Conservation (phyloP, 2,888 invertebrate species). For the Brachynemurus nebulosus region DNA sequence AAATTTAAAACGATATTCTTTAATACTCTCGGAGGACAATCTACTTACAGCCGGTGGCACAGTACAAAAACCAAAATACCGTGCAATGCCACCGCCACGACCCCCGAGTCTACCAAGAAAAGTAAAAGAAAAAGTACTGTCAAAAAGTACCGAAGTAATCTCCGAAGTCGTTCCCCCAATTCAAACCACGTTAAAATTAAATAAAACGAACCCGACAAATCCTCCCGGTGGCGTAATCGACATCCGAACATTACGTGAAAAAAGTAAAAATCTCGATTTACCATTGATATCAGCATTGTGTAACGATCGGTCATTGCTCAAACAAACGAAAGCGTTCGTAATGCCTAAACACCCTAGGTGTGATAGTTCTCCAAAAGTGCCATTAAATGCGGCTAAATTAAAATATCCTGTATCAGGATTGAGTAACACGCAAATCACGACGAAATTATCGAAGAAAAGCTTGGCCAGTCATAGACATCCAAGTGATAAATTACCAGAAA, state of each 20-base stretch:
- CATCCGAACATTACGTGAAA: conserved; percentile 71
- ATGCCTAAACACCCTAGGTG: conserved; percentile 50
- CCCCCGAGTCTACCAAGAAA: conserved; percentile 31
- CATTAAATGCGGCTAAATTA: conserved; percentile 36
- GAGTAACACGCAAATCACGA: conserved; percentile 40
- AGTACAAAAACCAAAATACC: conserved; percentile 30
- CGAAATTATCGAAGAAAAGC: conserved; percentile 42
- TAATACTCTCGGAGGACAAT: conserved; percentile 71
- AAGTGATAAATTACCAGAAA: conserved; percentile 59
- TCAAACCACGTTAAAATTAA: conserved; percentile 7
- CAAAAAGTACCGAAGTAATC: conserved; percentile 9
- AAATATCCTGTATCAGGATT: conserved; percentile 56
- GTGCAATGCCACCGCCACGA: conserved; percentile 40
- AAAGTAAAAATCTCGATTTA: conserved; percentile 78
- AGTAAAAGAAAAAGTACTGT: conserved; percentile 15
- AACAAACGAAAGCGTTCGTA: conserved; percentile 77
- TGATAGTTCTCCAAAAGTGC: conserved; percentile 25
- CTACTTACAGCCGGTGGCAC: conserved; percentile 55
- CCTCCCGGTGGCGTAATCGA: conserved; percentile 37
- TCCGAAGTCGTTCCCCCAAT: background rate
- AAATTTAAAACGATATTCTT: conserved; percentile 39
- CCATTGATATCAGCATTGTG: conserved; percentile 87
- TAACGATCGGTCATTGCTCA: conserved; percentile 78
- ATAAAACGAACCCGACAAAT: conserved; percentile 11
- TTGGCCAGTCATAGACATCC: conserved; percentile 56